Evolutionary conservation across 2,113 vertebrate species (phyloP).

Genomic region (Anser brachyrhynchus): DNA sequence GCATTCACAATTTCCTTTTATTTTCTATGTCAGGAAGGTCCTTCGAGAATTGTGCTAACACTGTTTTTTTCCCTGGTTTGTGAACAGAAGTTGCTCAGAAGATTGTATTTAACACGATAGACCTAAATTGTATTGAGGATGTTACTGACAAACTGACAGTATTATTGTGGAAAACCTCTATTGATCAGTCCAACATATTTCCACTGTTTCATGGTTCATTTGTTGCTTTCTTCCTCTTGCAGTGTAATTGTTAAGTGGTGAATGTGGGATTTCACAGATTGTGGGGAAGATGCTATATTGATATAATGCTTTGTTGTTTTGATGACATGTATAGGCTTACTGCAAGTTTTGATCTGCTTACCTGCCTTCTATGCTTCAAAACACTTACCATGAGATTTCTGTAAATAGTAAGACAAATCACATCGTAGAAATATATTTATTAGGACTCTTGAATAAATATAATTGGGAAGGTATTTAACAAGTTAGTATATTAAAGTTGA

Average conservation of each 20-base stretch:
- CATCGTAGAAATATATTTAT: background rate
- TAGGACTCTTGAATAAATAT: background rate
- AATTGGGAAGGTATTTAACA: background rate
- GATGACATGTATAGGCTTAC: background rate
- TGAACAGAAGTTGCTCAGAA: background rate
- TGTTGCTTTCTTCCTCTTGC: background rate
- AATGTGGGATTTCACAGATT: background rate
- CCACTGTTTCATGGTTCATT: background rate
- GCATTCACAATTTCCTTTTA: background rate
- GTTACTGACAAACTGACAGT: background rate
- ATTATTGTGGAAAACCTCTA: background rate
- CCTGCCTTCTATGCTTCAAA: background rate
- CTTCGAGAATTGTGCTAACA: background rate
- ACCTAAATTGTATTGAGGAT: background rate
- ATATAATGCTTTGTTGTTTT: background rate
- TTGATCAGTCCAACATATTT: background rate
- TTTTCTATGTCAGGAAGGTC: background rate
- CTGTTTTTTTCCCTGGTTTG: background rate
- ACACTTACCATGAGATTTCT: background rate
- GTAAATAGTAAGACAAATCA: background rate
- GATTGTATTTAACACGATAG: background rate
- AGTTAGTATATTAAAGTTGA: background rate
- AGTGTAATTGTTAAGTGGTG: background rate
- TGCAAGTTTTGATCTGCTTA: background rate
- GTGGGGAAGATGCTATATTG: background rate